Evolutionary conservation across 2,888 invertebrate species (phyloP), one percentile per base, ranked within the genome.

Genomic region (Pollenia amentaria): DNA sequence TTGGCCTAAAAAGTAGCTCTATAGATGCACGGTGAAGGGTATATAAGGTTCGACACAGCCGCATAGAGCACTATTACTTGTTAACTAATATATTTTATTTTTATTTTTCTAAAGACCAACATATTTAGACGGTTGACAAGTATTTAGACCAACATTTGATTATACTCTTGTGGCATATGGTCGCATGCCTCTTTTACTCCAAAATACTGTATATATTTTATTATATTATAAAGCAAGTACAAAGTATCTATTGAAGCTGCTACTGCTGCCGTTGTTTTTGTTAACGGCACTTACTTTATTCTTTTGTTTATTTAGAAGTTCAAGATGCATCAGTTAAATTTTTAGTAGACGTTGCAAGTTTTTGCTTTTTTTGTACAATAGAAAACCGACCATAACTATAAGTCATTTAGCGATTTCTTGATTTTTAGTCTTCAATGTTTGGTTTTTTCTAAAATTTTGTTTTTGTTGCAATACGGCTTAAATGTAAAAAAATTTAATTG

Each of bases 271-370:
- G n/a, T 9, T 62, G 7, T 1, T 65, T 80, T 48, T 29, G 12
- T 65, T 21, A 67, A 67, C 65, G 65, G 88, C 90, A 89, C 82
- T 90, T 91, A 89, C 90, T 91, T 89, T 91, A 90, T 89, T 91
- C 90, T 90, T 90, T 86, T 78, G 79, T 76, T 83, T 70, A 57
- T 38, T 73, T 57, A 82, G 85, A 75, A 82, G 81, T 80, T 83
- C 60, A 70, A 83, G 87, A 85, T 77, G 87, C 85, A 77, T 69
- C 81, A 64, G 51, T 10, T 6, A 38, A 38, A 65, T 73, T 72
- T 65, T 69, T 16, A 80, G 44, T 69, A 51, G 51, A 51, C 72
- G 64, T 64, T 77, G 78, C 48, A 51, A 40, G 12, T 67, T 64
- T 75, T 82, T 73, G 44, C 48, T 73, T 38, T 16, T 38, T 21